Percentiles rank a stretch among this genome's conserved stretches.
Conservation (phyloP, 2,113 vertebrate genomes). For the Pachycephala philippinensis region DNA sequence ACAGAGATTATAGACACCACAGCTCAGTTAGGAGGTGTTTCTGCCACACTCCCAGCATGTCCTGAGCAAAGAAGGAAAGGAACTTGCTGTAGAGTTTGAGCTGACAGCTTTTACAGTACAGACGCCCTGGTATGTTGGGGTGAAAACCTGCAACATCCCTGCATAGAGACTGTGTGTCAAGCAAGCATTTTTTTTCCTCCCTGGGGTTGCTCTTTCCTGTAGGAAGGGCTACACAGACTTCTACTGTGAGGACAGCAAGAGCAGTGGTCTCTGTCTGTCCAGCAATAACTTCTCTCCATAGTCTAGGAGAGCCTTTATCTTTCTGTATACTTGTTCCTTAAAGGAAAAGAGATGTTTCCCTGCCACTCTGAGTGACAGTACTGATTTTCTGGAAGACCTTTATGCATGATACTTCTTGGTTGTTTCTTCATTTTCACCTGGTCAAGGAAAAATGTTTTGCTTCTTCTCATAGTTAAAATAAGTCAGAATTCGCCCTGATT, state of each 20-base stretch:
- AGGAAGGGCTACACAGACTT: neutral
- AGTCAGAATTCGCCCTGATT: neutral
- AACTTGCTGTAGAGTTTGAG: neutral
- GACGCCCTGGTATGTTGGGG: neutral
- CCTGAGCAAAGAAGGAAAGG: neutral
- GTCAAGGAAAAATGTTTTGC: neutral
- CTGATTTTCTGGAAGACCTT: neutral
- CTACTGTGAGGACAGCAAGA: neutral
- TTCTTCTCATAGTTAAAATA: neutral
- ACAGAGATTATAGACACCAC: neutral
- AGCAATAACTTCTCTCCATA: neutral
- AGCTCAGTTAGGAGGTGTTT: neutral
- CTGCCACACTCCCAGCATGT: accelerated
- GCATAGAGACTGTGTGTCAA: neutral
- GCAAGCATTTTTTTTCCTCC: neutral
- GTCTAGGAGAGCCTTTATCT: neutral
- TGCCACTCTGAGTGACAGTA: neutral
- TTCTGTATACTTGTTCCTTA: neutral
- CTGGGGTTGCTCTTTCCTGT: neutral
- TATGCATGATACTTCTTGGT: neutral
- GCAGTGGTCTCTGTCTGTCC: neutral
- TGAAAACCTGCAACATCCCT: neutral
- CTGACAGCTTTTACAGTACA: neutral
- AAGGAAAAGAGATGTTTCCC: neutral
- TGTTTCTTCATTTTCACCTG: neutral